Evolutionary conservation across 2,797 vertebrate species (phyloP), one percentile per base, ranked within the genome.

Genomic region (Anomalospiza imberbis): DNA sequence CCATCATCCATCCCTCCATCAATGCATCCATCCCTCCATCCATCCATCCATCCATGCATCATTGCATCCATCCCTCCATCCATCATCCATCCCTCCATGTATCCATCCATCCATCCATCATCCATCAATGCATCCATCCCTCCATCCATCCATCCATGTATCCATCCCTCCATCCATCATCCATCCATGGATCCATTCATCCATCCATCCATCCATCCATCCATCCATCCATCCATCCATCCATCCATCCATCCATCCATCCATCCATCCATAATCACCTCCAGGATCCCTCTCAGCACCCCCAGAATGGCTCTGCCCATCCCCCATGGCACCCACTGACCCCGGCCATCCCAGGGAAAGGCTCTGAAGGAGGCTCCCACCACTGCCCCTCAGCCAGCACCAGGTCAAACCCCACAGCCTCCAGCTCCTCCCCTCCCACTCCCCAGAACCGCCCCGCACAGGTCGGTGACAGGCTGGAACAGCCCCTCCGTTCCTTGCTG

Each of bases 381-480:
- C 47, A 40, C 31, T 11, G 22, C 12, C 25, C 26, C 29, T 8
- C 4, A 9, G 14, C 42, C 42, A 7, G 10, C 13, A 0, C 4
- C 40, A 47, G n/a, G 8, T 42, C 53, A 55, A 13, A 79, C 47
- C 51, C 31, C 15, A 3, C 24, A 15, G 44, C 51, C 57, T 47
- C 24, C 60, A 89, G 53, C 73, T 72, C 45, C 48, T 36, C 36
- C 79, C 47, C 15, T 61, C 58, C 34, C 8, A 3, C 53, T 32
- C 54, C 81, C 20, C 7, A 6, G 22, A 80, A 77, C n/a, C 6
- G 12, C 10, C 85, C 66, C 14, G 34, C 34, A 2, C 6, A 29
- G n/a, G 28, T 24, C 58, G 53, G 17, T 0, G 12, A 1, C 1
- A 3, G 0, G 1, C 38, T 26, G 32, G 68, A 53, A 17, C 3